Percentiles rank a stretch among this genome's conserved stretches.
phyloP scores from a whole-genome alignment of 2,113 vertebrate genomes.

The Steatornis caripensis region DNA sequence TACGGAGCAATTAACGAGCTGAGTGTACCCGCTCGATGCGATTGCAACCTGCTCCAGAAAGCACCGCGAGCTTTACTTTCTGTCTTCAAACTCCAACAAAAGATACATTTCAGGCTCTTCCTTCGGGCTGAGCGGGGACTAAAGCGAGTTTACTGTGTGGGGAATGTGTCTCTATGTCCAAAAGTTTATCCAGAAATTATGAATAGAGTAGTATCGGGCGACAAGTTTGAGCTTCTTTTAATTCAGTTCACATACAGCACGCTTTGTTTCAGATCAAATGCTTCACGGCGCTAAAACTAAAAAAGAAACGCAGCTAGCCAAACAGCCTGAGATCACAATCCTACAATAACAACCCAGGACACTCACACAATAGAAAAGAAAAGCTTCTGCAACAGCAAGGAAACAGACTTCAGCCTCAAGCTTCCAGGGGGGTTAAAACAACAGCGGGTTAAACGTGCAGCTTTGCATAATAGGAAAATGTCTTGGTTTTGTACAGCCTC shows the following conservation, averaged over 20 bases:
- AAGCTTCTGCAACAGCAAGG: constrained; percentile 50
- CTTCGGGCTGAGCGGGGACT: fast-evolving
- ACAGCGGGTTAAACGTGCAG: constrained; percentile 25
- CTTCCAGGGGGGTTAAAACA: constrained; percentile 66
- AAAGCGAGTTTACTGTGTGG: background rate
- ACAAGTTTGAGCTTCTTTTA: background rate
- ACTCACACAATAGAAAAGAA: constrained; percentile 37
- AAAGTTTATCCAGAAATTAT: background rate
- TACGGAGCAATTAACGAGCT: too few species aligned
- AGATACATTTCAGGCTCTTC: background rate
- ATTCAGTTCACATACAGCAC: background rate
- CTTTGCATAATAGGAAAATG: background rate
- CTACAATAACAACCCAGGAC: constrained; percentile 29
- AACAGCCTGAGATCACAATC: constrained; percentile 28
- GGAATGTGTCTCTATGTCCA: fast-evolving
- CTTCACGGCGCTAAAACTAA: background rate
- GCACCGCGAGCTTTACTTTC: fast-evolving
- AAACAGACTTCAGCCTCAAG: constrained; percentile 39
- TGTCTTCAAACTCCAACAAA: fast-evolving
- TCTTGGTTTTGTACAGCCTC: background rate
- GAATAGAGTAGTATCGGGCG: background rate
- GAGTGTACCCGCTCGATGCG: too few species aligned
- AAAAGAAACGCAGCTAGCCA: constrained; percentile 43
- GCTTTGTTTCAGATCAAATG: constrained; percentile 41
- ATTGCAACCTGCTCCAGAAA: background rate